Base-by-base conservation (phyloP, 2,888 invertebrate species). In the Sarcophaga subvicina region DNA sequence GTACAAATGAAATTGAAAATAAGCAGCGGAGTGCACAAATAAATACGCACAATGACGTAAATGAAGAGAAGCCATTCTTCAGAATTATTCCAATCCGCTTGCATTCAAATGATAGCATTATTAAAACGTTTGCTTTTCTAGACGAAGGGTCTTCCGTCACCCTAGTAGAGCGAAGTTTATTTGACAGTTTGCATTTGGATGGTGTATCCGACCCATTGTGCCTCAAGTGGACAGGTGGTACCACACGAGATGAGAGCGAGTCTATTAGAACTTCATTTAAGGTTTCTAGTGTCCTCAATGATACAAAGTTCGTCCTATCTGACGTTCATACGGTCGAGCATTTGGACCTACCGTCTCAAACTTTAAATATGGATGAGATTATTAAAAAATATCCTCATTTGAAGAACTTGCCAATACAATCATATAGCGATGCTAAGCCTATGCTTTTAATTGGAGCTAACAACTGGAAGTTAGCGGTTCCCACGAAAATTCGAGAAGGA, bases 211-310 rank as follows among this genome's bases (percentile, higher is more conserved):
- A 70, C 59, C 80, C 75, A 45, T 54, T 75, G 22, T 79, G 79
- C 54, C 25, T 77, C 14, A 64, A 66, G 49, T 70, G 75, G 80
- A 79, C 80, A 47, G 84, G 59, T 45, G 60, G 66, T 12, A 84
- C 75, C 11, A 79, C 78, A 12, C 62, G 78, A 14, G 62, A 62
- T 49, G 67, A 81, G 60, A 37, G 60, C n/a, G 63, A 67, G 0
- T 81, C 81, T 8, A 14, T 71, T 3, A 37, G 66, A 49, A 66
- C 85, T 6, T 77, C 77, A 2, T 20, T 82, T 14, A 25, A 20
- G 5, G 62, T 81, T 17, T 69, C 75, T 4, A 45, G 45, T 27
- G 5, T 37, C 12, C 17, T 8, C 17, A 75, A 67, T 6, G 8
- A 62, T 11, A 8, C 37, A 14, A 25, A 27, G 47, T 83, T 67